Evolutionary conservation across 1,140 invertebrate species (phyloP), one percentile per base, ranked within the genome.

Genomic region (Andrena cerasifolii): DNA sequence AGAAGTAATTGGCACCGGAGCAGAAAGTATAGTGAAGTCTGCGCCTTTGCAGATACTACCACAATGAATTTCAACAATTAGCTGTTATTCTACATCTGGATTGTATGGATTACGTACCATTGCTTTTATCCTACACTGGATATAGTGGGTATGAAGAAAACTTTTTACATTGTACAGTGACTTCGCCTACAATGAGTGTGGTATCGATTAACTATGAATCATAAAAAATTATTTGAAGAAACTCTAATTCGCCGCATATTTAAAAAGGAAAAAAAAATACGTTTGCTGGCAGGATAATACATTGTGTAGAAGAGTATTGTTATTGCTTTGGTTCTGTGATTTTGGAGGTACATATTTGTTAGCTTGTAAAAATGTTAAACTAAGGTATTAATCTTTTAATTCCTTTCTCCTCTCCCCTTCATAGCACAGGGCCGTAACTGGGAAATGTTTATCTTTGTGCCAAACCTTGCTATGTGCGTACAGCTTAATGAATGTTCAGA

Each of bases 141-240:
- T 86, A 81, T 85, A 87, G 80, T 79, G 82, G 84, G 80, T 79
- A 82, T 56, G 79, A 83, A 86, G 78, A 90, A 87, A 90, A 87
- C 88, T 92, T 92, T 92, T 92, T 91, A 91, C 90, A 90, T 91
- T 93, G 91, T 92, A 93, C 90, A 93, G 91, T 92, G 90, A 92
- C 87, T 90, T 91, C 84, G 90, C 91, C 91, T 91, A 91, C 85
- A 85, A 87, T 89, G 83, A 87, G 89, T 83, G 89, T 89, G 88
- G 88, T 90, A 91, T 90, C 82, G 77, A 86, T 88, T 83, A 86
- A 84, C 72, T 79, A 86, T 68, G 73, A 74, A 88, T 84, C 75
- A 73, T 86, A 86, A 80, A 83, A 80, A 80, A 79, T 83, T 79
- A 82, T 86, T 85, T 83, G 65, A 82, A 83, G 70, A 85, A 73